Evolutionary conservation across 2,797 vertebrate genomes (phyloP).

Genomic region (Eidolon dupreanum): DNA sequence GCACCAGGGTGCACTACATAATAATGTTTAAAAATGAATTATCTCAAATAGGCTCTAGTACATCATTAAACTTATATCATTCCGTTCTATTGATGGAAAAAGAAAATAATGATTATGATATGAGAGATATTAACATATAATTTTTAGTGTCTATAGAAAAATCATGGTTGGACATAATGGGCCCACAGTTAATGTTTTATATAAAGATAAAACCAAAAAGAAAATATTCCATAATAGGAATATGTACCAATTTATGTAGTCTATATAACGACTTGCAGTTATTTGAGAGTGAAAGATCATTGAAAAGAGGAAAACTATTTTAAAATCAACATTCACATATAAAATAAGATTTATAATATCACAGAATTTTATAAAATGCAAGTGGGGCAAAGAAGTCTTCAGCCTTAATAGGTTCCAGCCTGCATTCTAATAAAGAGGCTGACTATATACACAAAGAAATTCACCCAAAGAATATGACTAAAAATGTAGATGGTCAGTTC

Average conservation of each 20-base stretch:
- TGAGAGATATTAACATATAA: constrained; percentile 30
- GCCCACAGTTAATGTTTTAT: constrained; percentile 35
- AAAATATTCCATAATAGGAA: neutral
- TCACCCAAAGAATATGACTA: neutral
- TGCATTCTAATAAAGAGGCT: constrained; percentile 21
- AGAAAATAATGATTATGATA: constrained; percentile 58
- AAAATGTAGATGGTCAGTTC: neutral
- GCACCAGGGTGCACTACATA: neutral
- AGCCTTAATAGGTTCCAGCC: neutral
- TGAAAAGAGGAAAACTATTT: neutral
- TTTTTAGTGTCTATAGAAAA: constrained; percentile 45
- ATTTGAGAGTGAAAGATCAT: constrained; percentile 36
- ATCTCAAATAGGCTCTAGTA: constrained; percentile 62
- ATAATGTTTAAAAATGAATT: constrained; percentile 62
- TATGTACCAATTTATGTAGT: constrained; percentile 2
- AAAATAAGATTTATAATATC: neutral
- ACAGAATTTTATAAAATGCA: neutral
- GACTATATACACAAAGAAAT: neutral
- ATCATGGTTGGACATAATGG: neutral
- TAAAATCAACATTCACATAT: neutral
- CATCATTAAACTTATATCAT: constrained; percentile 23
- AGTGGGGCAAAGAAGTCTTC: neutral
- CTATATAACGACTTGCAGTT: neutral
- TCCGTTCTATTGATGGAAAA: constrained; percentile 56
- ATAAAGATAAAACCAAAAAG: constrained; percentile 53